Conservation (phyloP, 2,797 vertebrate species). For the Sarcophilus harrisii region DNA sequence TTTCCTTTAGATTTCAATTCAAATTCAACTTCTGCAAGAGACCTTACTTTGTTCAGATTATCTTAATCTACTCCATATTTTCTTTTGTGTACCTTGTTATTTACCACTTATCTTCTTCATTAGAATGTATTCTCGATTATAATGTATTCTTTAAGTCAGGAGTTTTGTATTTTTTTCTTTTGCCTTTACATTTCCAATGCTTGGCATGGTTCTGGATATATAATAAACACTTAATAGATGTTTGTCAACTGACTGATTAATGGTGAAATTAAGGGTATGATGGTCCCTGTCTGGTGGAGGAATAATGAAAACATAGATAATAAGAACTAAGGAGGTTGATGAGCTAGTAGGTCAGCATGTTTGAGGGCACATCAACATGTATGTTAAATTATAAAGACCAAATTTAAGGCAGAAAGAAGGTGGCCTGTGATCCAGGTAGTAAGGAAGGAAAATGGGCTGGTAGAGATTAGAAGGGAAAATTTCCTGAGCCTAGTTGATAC, state of each 20-base stretch:
- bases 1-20: neutral
- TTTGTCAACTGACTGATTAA: neutral
- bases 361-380: neutral
- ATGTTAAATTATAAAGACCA: neutral
- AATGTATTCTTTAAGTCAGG: neutral
- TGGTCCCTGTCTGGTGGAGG: neutral
- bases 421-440: neutral
- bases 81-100: neutral
- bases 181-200: neutral
- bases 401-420: neutral
- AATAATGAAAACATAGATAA: neutral
- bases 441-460: neutral
- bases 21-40: neutral
- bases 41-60: neutral
- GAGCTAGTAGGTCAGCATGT: neutral
- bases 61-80: neutral
- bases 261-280: neutral
- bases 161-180: neutral
- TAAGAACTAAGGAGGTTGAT: neutral
- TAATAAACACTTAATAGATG: neutral
- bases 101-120: neutral
- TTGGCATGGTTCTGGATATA: neutral
- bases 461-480: neutral
- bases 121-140: neutral
- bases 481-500: neutral